phyloP scores from a whole-genome alignment of 1,140 invertebrate genomes.

The Drosophila melanica region DNA sequence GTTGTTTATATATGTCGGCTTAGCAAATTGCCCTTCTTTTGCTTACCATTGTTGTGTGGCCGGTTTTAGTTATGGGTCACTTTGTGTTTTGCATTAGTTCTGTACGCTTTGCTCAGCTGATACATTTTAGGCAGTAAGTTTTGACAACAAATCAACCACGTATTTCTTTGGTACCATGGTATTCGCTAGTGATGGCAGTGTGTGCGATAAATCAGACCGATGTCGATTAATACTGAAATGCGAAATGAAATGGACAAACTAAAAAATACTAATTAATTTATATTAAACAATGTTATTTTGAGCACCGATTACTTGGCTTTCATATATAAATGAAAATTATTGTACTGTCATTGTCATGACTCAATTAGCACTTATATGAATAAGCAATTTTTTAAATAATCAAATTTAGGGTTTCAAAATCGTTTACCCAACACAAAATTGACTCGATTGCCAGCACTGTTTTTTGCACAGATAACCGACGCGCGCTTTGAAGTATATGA shows the following conservation, averaged over 20 bases:
- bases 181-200: slow-evolving; percentile 14
- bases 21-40: not conserved
- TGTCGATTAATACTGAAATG: not conserved
- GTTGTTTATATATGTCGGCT: not conserved
- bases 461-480: not conserved
- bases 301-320: not conserved
- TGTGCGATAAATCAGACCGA: not conserved
- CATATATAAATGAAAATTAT: no score
- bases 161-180: slow-evolving; percentile 22
- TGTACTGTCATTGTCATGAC: no score
- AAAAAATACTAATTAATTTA: not conserved
- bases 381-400: no score
- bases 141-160: slow-evolving; percentile 51
- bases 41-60: slow-evolving; percentile 23
- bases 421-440: no score
- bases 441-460: not conserved
- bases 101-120: slow-evolving; percentile 17
- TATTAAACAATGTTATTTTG: not conserved
- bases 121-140: slow-evolving; percentile 39
- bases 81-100: slow-evolving; percentile 45
- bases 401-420: no score
- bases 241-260: not conserved
- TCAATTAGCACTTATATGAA: no score
- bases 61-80: slow-evolving; percentile 14
- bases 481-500: not conserved